A percentile compares a stretch with the other conserved stretches of the same genome.
phyloP scores from a whole-genome alignment of 2,797 vertebrate species.

The Leuciscus waleckii region DNA sequence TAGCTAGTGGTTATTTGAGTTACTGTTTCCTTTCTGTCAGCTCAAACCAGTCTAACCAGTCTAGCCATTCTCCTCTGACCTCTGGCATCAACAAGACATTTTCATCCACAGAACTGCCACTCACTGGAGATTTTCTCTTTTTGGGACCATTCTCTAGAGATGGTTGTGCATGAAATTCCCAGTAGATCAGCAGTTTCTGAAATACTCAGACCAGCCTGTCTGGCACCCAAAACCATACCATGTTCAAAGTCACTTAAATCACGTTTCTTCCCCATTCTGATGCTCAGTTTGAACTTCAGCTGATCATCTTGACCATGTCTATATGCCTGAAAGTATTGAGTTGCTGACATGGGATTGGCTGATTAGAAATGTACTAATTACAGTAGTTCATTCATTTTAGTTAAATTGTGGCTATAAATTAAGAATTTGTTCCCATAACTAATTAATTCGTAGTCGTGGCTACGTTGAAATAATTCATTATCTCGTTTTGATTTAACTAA shows the following conservation, averaged over 20 bases:
- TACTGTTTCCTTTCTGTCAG: neutral
- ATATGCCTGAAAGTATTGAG: too few species aligned
- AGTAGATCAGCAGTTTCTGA: too few species aligned
- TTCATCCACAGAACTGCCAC: slow-evolving; percentile 25
- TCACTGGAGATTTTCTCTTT: slow-evolving; percentile 29
- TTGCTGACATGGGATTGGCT: too few species aligned
- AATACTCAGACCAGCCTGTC: too few species aligned
- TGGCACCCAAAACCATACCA: too few species aligned
- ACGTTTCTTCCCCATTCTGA: too few species aligned
- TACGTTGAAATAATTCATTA: neutral
- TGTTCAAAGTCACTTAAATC: too few species aligned
- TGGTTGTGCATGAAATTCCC: too few species aligned
- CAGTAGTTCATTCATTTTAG: neutral
- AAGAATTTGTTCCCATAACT: neutral
- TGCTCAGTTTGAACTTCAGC: too few species aligned
- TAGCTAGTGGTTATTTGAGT: neutral
- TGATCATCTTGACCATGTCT: too few species aligned
- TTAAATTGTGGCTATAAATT: neutral
- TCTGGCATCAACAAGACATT: slow-evolving; percentile 54
- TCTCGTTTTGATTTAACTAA: neutral
- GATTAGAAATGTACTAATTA: neutral
- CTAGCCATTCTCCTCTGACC: slow-evolving; percentile 52
- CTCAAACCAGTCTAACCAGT: slow-evolving; percentile 16
- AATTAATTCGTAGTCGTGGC: neutral
- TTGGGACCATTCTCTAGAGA: neutral